phyloP scores from a whole-genome alignment of 2,113 vertebrate species.

The Oreotrochilus melanogaster region DNA sequence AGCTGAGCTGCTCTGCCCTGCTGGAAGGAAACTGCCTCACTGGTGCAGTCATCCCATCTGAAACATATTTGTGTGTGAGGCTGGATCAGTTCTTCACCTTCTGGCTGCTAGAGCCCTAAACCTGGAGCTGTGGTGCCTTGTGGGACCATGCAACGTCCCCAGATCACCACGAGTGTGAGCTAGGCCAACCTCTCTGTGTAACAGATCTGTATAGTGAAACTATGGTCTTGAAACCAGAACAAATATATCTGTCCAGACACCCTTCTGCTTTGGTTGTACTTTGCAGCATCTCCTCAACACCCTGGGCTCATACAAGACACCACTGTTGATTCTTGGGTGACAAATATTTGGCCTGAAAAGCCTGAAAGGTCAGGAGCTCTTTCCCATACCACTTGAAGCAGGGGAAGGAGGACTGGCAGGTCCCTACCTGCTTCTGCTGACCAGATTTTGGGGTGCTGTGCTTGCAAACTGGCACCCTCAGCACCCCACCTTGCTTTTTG shows the following conservation, averaged over 20 bases:
- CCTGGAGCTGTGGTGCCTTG: background rate
- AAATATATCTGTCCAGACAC: background rate
- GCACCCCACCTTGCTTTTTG: background rate
- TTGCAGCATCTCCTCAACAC: background rate
- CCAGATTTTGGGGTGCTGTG: background rate
- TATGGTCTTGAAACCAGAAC: background rate
- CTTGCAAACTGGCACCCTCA: background rate
- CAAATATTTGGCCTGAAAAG: background rate
- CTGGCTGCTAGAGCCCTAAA: background rate
- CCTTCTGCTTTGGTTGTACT: background rate
- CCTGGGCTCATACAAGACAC: accelerated
- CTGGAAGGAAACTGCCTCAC: accelerated
- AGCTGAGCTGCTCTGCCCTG: background rate
- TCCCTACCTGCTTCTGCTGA: background rate
- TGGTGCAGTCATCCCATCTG: background rate
- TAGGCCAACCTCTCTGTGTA: accelerated
- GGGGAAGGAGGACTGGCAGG: background rate
- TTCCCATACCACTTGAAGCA: background rate
- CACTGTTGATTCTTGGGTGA: accelerated
- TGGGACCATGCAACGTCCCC: accelerated
- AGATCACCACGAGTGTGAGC: accelerated
- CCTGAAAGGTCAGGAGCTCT: accelerated
- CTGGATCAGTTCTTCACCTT: background rate
- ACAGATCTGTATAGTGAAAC: background rate
- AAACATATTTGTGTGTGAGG: accelerated